Conservation (phyloP, 2,113 vertebrate genomes). For the Ageneiosus marmoratus region DNA sequence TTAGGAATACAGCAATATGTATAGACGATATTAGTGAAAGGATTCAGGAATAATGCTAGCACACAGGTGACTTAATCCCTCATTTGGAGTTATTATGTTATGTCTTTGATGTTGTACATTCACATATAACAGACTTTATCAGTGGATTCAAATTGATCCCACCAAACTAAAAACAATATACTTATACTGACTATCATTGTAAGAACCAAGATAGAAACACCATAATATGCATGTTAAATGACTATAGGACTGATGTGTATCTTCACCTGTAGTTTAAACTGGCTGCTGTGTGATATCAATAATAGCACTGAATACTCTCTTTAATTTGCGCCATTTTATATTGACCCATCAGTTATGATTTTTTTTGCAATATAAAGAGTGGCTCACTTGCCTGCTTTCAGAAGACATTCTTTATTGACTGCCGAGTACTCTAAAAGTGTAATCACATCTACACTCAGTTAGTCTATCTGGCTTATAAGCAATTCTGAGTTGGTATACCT, state of each 20-base stretch:
- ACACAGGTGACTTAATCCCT: neutral
- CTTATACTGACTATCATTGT: neutral
- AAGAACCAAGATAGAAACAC: neutral
- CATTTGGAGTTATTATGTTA: neutral
- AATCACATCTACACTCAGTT: slow-evolving; percentile 36
- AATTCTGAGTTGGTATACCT: slow-evolving; percentile 10
- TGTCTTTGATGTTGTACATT: neutral
- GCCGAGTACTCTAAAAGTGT: slow-evolving; percentile 48
- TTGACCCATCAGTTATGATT: slow-evolving; percentile 47
- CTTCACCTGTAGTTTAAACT: neutral
- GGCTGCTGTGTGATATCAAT: neutral
- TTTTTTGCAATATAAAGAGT: slow-evolving; percentile 41
- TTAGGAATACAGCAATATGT: neutral
- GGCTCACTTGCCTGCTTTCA: neutral
- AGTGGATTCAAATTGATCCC: neutral
- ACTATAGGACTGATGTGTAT: neutral
- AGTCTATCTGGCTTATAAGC: slow-evolving; percentile 30
- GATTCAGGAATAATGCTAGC: neutral
- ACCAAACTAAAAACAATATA: neutral
- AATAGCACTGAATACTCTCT: slow-evolving; percentile 51
- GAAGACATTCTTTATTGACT: slow-evolving; percentile 39
- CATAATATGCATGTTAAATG: slow-evolving; percentile 36
- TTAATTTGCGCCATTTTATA: slow-evolving; percentile 51
- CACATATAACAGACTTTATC: neutral
- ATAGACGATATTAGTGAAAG: neutral